Evolutionary conservation across 2,888 invertebrate genomes (phyloP), one percentile per base, ranked within the genome.

Genomic region (Tachina fera): DNA sequence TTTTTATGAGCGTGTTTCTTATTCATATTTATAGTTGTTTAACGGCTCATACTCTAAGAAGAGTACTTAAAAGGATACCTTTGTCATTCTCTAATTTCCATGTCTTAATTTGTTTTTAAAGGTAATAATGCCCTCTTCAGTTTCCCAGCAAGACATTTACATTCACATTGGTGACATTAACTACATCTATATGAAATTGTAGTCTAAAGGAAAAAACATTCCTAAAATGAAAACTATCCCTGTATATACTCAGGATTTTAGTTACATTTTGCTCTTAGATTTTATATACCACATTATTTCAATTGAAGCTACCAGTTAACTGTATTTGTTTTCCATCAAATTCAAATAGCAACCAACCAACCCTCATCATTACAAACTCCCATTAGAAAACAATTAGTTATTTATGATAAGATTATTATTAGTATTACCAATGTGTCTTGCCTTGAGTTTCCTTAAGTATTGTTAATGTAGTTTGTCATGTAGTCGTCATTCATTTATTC

Each of bases 341-440:
- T 53, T 56, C 16, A n/a, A n/a, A 63, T 5, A 13, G n/a, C n/a
- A n/a, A n/a, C 13, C 45, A 45, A 13, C 9, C 53, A 45, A 56
- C 9, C 45, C 63, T 45, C 10, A 49, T 53, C 5, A 16, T 16
- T 31, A 39, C 1, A 9, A 39, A 19, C 31, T 22, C 39, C 63
- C 45, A 19, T 43, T 56, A 71, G 47, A 63, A 79, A 71, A 47
- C 63, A 63, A 53, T 79, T 71, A 2, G n/a, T 51, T 56, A 39
- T 72, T 71, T 39, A 60, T 43, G 13, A 31, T 13, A 39, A 47
- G 39, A 16, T 41, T 22, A 13, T 22, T 41, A 47, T 1, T 13
- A 9, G 10, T 45, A 63, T 75, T 51, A 65, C 41, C 31, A 31
- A 61, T 11, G 9, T 47, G 14, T 60, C 22, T 49, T 63, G 63